Conservation (phyloP, 1,140 invertebrate genomes). For the Whitmania pigra region DNA sequence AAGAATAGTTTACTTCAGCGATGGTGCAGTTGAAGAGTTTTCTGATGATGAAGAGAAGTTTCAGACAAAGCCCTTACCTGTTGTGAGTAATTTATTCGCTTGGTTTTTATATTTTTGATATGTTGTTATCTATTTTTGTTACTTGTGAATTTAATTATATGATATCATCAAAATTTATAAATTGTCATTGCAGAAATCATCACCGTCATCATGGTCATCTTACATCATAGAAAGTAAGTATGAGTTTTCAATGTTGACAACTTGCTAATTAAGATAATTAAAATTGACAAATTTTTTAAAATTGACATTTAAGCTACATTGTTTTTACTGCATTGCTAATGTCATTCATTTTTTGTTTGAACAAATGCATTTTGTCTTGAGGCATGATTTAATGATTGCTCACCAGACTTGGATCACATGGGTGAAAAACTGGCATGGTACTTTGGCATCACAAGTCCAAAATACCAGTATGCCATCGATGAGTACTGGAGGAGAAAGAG, state of each 20-base stretch:
- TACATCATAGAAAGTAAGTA: conserved; percentile 4
- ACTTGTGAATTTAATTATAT: not conserved
- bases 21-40: conserved; percentile 1
- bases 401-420: conserved; percentile 60
- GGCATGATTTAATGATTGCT: not conserved
- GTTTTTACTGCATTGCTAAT: no score
- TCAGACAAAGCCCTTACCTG: not conserved
- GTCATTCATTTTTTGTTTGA: no score
- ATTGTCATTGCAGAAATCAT: not conserved
- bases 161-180: not conserved
- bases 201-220: conserved; percentile 5
- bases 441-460: conserved; percentile 78
- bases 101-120: no score
- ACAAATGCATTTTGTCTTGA: no score
- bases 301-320: no score
- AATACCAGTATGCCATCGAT: conserved; percentile 76
- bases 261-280: not conserved
- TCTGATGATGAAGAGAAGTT: not conserved
- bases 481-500: conserved; percentile 46
- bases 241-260: not conserved
- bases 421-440: conserved; percentile 70
- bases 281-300: no score
- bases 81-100: no score
- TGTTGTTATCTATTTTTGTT: no score
- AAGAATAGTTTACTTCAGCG: conserved; percentile 6